Evolutionary conservation across 2,797 vertebrate genomes (phyloP).

Genomic region (Pelodytes ibericus): DNA sequence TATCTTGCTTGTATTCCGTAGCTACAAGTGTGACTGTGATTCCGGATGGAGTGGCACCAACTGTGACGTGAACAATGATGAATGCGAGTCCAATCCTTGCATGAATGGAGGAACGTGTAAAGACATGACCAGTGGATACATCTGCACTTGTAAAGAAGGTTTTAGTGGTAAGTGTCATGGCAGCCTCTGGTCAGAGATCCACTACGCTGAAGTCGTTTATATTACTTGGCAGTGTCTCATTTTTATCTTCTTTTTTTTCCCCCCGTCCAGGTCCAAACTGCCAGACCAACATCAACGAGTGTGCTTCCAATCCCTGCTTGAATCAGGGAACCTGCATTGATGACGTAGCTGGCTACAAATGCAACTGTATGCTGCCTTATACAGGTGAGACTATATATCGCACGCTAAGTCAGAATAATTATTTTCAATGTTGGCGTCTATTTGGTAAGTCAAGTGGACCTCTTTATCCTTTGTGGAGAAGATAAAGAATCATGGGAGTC

Average conservation of each 20-base stretch:
- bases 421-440: too few relatives aligned
- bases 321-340: constrained; percentile 96
- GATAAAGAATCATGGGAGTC: too few relatives aligned
- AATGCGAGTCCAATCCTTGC: constrained; percentile 94
- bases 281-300: constrained; percentile 97
- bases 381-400: too few relatives aligned
- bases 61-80: constrained; percentile 93
- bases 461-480: too few relatives aligned
- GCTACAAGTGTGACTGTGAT: constrained; percentile 90
- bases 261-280: constrained; percentile 86
- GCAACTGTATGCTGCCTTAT: constrained; percentile 91
- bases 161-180: constrained; percentile 85
- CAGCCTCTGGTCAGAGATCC: too few relatives aligned
- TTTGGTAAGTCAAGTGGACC: too few relatives aligned
- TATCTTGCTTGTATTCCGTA: constrained; percentile 55
- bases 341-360: constrained; percentile 91
- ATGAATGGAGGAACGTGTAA: constrained; percentile 93
- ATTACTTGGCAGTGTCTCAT: neutral
- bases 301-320: constrained; percentile 94
- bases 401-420: too few relatives aligned
- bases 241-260: neutral
- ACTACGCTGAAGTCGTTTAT: neutral
- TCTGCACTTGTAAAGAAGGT: constrained; percentile 89
- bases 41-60: constrained; percentile 91
- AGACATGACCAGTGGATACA: constrained; percentile 94